Base-by-base conservation (phyloP, 2,888 invertebrate species). In the Agriopis marginaria region DNA sequence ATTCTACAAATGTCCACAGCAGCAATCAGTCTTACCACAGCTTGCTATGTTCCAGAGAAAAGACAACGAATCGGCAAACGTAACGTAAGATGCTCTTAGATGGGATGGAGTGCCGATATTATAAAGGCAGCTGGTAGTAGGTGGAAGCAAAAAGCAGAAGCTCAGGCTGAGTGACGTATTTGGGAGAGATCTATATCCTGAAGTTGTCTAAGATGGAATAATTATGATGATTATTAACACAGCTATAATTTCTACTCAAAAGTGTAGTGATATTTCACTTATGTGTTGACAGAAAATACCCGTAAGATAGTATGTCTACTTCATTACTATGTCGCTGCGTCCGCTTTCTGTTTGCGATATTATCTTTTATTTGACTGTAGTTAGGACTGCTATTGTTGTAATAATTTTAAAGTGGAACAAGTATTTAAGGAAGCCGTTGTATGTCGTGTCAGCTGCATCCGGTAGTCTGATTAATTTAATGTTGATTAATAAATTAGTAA, bases 371-470 rank as follows among this genome's bases (percentile, higher is more conserved):
- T 23, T 58, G 32, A 4, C 5, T 7, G 49, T 17, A 40, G 39
- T 40, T 64, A 45, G 44, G 11, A 50, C 17, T 63, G 40, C 63
- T 63, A 63, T 63, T 68, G 68, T 68, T 63, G 56, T 56, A 63
- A 67, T 56, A 63, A 58, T 53, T 63, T 68, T 40, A 53, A 63
- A 59, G 39, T 60, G 51, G 42, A 68, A 60, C 59, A 59, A 63
- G 59, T 68, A 63, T 68, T 71, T 71, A 59, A 49, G 68, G 69
- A 72, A 72, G 62, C 60, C 72, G 66, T 70, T 65, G 65, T 64
- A 73, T 58, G 72, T 60, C 62, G 58, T 70, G 74, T 69, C 74
- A 76, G 73, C 63, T 73, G 74, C 59, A 39, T 74, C 74, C 75
- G 71, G 71, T 59, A 40, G 9, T 10, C 47, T 63, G 56, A 67